phyloP scores from a whole-genome alignment of 2,113 vertebrate species.

The Pangasianodon hypophthalmus region DNA sequence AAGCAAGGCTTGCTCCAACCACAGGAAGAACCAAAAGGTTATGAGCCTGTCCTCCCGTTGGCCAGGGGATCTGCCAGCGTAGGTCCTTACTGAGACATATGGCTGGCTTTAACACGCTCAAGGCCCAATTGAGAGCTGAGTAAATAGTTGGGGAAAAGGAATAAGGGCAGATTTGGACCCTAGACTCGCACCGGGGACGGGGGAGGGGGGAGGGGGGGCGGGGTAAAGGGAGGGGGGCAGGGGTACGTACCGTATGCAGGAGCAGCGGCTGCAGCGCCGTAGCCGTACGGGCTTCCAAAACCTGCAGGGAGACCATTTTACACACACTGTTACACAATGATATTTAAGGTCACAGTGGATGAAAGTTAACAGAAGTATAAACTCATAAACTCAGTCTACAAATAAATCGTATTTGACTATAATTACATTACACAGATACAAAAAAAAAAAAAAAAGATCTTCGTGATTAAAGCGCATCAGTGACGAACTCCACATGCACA shows the following conservation, averaged over 20 bases:
- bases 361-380: neutral
- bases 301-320: conserved; percentile 70
- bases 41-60: conserved; percentile 64
- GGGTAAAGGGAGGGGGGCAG: neutral
- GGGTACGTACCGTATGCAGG: conserved; percentile 93
- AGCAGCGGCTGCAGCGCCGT: conserved; percentile 86
- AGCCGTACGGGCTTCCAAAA: conserved; percentile 93
- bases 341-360: neutral
- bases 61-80: conserved; percentile 39
- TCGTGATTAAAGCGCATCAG: neutral
- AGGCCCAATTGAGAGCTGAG: conserved; percentile 48
- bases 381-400: neutral
- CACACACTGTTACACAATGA: neutral
- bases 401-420: neutral
- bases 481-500: too few relatives aligned
- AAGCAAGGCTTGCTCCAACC: conserved; percentile 82
- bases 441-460: neutral
- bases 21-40: conserved; percentile 82
- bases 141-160: conserved; percentile 20
- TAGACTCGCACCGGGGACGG: conserved; percentile 32
- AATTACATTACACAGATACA: neutral
- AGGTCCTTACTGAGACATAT: conserved; percentile 1
- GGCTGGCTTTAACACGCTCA: conserved; percentile 25
- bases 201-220: neutral
- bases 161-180: conserved; percentile 44